Evolutionary conservation across 1,140 invertebrate species (phyloP), one percentile per base, ranked within the genome.

Genomic region (Drosophila yakuba): DNA sequence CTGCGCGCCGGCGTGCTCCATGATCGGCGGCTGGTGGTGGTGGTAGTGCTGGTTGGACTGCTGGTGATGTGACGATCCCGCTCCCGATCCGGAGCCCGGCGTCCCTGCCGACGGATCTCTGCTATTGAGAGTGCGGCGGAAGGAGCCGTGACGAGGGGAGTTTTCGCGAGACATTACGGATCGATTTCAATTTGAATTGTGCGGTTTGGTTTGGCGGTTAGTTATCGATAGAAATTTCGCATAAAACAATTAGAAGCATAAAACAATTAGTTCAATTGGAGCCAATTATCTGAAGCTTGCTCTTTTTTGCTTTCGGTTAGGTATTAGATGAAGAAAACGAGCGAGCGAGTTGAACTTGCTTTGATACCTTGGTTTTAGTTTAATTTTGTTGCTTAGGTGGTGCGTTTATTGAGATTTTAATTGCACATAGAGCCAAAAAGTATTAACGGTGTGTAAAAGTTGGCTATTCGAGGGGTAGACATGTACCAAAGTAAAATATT

Each of bases 361-460:
- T 78, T 76, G 62, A 66, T 78, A 78, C 69, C 66, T 78, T 68
- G 32, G 35, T 58, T 71, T 71, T 50, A 69, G 66, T 76, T 60
- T 80, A 76, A 58, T 52, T 63, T 61, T 77, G 54, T 77, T 77
- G 74, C 74, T 77, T 77, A 79, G 51, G 60, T 86, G 80, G 73
- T 84, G 72, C 84, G 68, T 74, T 89, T 84, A 88, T 86, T 81
- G 58, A 81, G 60, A 66, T 76, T 75, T 80, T 73, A 77, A 84
- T 89, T 89, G 84, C 84, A 90, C 85, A 89, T 90, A 80, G 84
- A 89, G 84, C 80, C 85, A 89, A 89, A 89, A 89, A 89, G 61
- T 71, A 72, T 71, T 71, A 72, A 72, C 41, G 51, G 76, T 63
- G 84, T 89, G 80, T 77, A 84, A 89, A 71, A 84, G 63, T 84